phyloP scores from a whole-genome alignment of 2,888 invertebrate species.

The Apoderus coryli region DNA sequence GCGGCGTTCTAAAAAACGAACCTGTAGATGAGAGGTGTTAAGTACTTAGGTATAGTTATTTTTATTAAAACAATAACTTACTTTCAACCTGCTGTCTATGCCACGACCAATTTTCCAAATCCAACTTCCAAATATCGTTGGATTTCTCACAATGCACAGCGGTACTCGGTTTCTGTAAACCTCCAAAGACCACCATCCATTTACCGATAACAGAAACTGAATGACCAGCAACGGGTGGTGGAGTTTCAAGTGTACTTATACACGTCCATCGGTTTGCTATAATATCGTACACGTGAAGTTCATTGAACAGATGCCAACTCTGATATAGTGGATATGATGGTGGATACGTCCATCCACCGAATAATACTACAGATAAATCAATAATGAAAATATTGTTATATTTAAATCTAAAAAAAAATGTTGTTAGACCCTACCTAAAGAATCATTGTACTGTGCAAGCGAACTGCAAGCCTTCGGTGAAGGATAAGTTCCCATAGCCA shows the following conservation, averaged over 20 bases:
- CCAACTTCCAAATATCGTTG: constrained; percentile 82
- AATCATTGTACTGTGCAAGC: constrained; percentile 75
- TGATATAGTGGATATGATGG: constrained; percentile 73
- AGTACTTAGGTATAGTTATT: too few species aligned
- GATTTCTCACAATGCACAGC: constrained; percentile 37
- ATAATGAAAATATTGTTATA: too few species aligned
- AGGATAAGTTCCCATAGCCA: constrained; percentile 79
- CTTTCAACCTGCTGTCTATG: constrained; percentile 49
- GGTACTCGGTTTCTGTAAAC: constrained; percentile 28
- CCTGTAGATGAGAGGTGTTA: too few species aligned
- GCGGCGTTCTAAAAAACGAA: too few species aligned
- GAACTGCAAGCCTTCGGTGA: constrained; percentile 93
- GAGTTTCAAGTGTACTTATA: constrained; percentile 44
- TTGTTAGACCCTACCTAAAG: constrained; percentile 48
- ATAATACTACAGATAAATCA: constrained; percentile 38
- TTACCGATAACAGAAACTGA: constrained; percentile 74
- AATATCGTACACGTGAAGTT: constrained; percentile 79
- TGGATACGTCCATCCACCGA: constrained; percentile 94
- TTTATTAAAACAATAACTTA: constrained; percentile 12
- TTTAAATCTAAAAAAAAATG: too few species aligned
- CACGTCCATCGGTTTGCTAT: constrained; percentile 65
- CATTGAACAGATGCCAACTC: constrained; percentile 79
- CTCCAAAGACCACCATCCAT: constrained; percentile 65
- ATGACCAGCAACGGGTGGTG: constrained; percentile 82
- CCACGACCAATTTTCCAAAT: constrained; percentile 67